phyloP scores from a whole-genome alignment of 2,113 vertebrate genomes.

The Zapus hudsonius region DNA sequence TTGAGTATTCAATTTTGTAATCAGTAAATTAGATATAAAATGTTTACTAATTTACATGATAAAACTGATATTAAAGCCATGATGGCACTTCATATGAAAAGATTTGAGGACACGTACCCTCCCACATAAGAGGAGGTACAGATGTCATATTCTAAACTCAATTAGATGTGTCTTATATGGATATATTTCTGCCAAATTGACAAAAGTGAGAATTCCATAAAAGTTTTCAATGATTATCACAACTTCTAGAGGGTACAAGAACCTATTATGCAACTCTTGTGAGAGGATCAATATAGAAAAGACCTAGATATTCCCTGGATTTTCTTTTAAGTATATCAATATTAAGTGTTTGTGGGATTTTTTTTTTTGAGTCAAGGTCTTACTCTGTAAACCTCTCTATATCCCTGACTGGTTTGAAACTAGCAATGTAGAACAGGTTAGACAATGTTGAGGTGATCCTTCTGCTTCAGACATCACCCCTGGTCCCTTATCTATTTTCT shows the following conservation, averaged over 20 bases:
- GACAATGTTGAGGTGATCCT: no score
- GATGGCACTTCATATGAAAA: neutral
- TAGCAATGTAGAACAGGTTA: no score
- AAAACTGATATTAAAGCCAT: neutral
- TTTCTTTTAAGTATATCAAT: neutral
- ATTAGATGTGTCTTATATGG: neutral
- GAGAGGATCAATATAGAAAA: neutral
- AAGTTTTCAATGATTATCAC: neutral
- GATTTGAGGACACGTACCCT: neutral
- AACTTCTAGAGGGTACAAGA: neutral
- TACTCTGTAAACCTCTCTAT: no score
- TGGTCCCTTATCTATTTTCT: neutral
- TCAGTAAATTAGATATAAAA: neutral
- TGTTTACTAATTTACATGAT: neutral
- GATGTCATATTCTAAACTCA: neutral
- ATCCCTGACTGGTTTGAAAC: no score
- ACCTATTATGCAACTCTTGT: neutral
- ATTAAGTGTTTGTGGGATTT: neutral
- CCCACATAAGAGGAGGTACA: neutral
- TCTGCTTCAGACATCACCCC: no score
- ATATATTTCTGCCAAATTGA: neutral
- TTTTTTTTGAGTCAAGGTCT: neutral
- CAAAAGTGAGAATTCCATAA: neutral
- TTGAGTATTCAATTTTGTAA: neutral
- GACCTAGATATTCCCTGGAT: neutral